These are phyloP conservation scores for Acromyrmex heyeri DNA, from an alignment of 1,140 invertebrate genomes.

Conservation along the genomic window DNA sequence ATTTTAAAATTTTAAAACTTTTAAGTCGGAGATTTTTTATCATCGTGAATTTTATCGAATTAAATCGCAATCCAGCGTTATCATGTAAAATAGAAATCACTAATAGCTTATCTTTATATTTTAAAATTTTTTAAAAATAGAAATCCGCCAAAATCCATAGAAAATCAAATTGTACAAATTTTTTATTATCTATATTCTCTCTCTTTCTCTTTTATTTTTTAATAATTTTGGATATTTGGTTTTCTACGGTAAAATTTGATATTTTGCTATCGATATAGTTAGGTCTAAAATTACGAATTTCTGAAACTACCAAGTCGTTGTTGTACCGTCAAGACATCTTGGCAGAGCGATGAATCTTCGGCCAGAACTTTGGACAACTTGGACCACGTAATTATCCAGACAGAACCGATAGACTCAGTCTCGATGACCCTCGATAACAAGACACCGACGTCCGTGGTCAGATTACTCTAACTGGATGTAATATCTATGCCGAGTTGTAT, in stretches of 20 bases:
- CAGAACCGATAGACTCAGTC: conserved; percentile 49
- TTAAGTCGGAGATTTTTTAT: not conserved
- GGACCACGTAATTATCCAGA: conserved; percentile 47
- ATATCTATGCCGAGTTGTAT: conserved; percentile 40
- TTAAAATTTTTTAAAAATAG: not conserved
- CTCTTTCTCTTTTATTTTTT: too few relatives aligned
- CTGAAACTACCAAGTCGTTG: conserved; percentile 39
- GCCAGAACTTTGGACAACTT: conserved; percentile 43
- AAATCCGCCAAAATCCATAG: not conserved
- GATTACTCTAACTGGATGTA: conserved; percentile 58
- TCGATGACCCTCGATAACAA: conserved; percentile 62
- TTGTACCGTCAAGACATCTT: conserved; percentile 34
- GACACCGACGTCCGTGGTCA: conserved; percentile 50
- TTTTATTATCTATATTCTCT: not conserved
- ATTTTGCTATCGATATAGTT: conserved; percentile 7
- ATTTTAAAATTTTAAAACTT: conserved; percentile 12
- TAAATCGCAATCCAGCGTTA: not conserved
- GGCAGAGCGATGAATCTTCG: conserved; percentile 47
- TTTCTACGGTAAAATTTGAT: not conserved
- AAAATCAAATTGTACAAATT: not conserved
- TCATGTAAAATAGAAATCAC: not conserved
- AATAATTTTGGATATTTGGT: not conserved
- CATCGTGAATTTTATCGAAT: not conserved
- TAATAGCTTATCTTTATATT: not conserved
- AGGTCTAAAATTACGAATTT: conserved; percentile 40